Base-by-base conservation (phyloP, 2,797 vertebrate species). In the Chromobotia macracanthus region DNA sequence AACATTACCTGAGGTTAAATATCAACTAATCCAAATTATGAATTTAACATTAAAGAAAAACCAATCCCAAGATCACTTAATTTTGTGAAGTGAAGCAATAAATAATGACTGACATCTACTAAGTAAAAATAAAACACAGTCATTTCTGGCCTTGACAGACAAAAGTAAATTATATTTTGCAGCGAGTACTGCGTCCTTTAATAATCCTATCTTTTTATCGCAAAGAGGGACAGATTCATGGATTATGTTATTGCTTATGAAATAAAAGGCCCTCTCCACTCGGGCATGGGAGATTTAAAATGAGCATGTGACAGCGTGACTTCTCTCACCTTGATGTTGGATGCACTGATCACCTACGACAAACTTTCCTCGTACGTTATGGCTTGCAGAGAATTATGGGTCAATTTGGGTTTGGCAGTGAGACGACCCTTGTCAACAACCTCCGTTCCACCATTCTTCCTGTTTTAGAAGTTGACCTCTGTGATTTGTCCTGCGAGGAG, bases 351-450 rank as follows among this genome's bases (percentile, higher is more conserved):
- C 82, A 72, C 66, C 53, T 72, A 51, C 71, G 25, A 65, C 75
- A 80, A 79, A 79, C 68, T 75, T 75, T 71, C 35, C 75, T 83
- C 77, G 66, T 71, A 64, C 81, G 76, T 83, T 85, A 79, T 85
- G 85, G 68, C 84, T 79, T 35, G 71, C 23, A 75, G 73, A 85
- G 84, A 87, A 83, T 86, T 85, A 87, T 86, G 82, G 84, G 74
- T 73, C 85, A 84, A 84, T 87, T 86, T 83, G 82, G 78, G 69
- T 12, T 72, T 21, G 28, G 77, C 67, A 81, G 81, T 72, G 80
- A 80, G 80, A 77, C 72, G 76, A 79, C 78, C 68, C 44, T 41
- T 31, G 58, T 76, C 75, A 81, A 84, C 82, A 82, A 61, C 66
- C 64, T 58, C 41, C 81, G 69, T 69, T 85, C 79, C 53, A 80